These are phyloP conservation scores for Gobius niger DNA, from an alignment of 2,113 vertebrate genomes.

Conservation along the genomic window DNA sequence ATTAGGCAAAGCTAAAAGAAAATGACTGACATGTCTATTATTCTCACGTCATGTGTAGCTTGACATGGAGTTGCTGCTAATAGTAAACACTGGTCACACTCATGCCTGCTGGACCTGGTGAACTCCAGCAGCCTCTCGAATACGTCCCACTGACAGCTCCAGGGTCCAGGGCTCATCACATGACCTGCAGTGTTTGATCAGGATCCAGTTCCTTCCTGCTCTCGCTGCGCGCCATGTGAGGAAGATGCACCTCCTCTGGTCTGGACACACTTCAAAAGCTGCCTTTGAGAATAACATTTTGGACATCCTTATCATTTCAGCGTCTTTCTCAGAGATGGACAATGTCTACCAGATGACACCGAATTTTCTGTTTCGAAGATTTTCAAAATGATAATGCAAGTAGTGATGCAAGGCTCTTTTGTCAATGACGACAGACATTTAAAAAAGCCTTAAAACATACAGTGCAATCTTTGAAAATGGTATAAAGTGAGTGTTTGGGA, in stretches of 20 bases:
- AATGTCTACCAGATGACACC: too few relatives aligned
- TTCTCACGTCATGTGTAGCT: background rate
- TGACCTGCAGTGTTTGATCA: conserved; percentile 50
- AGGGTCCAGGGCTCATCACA: conserved; percentile 34
- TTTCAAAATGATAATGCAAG: too few relatives aligned
- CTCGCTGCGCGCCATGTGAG: conserved; percentile 17
- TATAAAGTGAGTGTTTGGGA: too few relatives aligned
- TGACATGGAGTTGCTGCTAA: too few relatives aligned
- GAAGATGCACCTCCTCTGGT: conserved; percentile 24
- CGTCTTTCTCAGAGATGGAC: background rate
- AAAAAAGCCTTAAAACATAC: too few relatives aligned
- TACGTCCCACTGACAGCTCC: conserved; percentile 15
- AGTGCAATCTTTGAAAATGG: too few relatives aligned
- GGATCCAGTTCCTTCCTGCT: conserved; percentile 35
- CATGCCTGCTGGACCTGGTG: background rate
- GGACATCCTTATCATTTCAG: background rate
- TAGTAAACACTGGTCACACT: background rate
- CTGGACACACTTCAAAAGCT: conserved; percentile 2
- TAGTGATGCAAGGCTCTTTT: too few relatives aligned
- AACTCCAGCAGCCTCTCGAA: conserved; percentile 2
- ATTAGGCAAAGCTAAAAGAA: too few relatives aligned
- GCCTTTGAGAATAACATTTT: background rate
- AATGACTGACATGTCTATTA: too few relatives aligned
- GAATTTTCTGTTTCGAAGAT: too few relatives aligned
- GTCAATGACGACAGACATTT: too few relatives aligned